Base-by-base conservation (phyloP, 1,140 invertebrate genomes). In the Drosophila novamexicana region DNA sequence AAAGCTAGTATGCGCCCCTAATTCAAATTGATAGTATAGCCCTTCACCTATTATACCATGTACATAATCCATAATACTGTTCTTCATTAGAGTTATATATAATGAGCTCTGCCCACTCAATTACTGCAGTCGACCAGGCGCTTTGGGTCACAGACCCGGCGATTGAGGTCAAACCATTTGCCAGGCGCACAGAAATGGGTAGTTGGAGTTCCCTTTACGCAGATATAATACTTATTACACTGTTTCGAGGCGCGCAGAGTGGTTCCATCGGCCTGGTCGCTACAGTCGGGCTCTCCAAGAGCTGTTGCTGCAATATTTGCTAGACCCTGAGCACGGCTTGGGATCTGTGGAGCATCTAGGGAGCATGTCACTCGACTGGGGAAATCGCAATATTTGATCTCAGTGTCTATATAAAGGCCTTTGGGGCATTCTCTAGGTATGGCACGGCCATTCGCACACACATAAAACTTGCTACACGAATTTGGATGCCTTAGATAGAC, bases 391-490 rank as follows among this genome's bases (percentile, higher is more conserved):
- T 58, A 65, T 12, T 57, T 77, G 2, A 2, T 14, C 6, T 59
- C 42, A 1, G 44, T 49, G 12, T 86, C 71, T 16, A 88, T 88
- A 42, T 77, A 37, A 6, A 86, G 72, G 9, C 83, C 79, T 14
- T 36, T 45, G 0, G 83, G 83, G 50, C 83, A 86, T 52, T 86
- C 34, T 8, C 75, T 54, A 1, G 47, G 3, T 40, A 86, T 53
- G 6, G 83, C 34, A 4, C 22, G 47, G 2, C 82, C 83, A 52
- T 79, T 74, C 18, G 65, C 68, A 12, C 82, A 86, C 1, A 82
- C 59, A 50, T 70, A 86, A 44, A 86, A 86, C 8, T 56, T 86
- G 44, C 62, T 74, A 32, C 82, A 86, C 2, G 82, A 86, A 0
- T n/a, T 42, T 0, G 72, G 47, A 56, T 81, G 68, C 12, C 58